These are phyloP conservation scores for Steinernema feltiae DNA, from an alignment of 1,140 invertebrate genomes.

Conservation along the genomic window DNA sequence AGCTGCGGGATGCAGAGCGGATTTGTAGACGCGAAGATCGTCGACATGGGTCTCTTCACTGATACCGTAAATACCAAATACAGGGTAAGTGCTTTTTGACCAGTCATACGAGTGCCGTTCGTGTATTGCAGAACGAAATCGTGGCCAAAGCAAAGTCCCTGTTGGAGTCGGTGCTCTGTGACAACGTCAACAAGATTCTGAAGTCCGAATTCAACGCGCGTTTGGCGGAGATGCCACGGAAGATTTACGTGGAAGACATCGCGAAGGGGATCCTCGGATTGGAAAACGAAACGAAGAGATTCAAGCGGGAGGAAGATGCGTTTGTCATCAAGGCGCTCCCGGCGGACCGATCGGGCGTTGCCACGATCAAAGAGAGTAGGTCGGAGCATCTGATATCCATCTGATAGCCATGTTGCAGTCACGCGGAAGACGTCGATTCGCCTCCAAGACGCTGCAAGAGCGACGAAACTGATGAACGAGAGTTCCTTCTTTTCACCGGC, in stretches of 20 bases:
- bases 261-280: not conserved
- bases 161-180: not conserved
- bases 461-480: not conserved
- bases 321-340: not conserved
- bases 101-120: no score
- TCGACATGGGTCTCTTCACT: slow-evolving; percentile 35
- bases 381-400: not conserved
- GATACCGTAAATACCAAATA: slow-evolving; percentile 38
- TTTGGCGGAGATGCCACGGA: not conserved
- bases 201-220: not conserved
- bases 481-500: not conserved
- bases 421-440: not conserved
- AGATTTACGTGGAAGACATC: not conserved
- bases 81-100: slow-evolving; percentile 18
- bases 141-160: slow-evolving; percentile 3
- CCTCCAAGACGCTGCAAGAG: not conserved
- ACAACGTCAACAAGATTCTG: slow-evolving; percentile 2
- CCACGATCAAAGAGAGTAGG: not conserved
- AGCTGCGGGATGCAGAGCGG: slow-evolving; percentile 30
- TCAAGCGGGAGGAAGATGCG: not conserved
- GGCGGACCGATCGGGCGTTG: not conserved
- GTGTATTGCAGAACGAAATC: slow-evolving; percentile 1
- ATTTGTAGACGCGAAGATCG: slow-evolving; percentile 29
- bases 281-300: not conserved
- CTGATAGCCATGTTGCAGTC: not conserved